Evolutionary conservation across 2,888 invertebrate species (phyloP).

Genomic region (Proisotoma minuta): DNA sequence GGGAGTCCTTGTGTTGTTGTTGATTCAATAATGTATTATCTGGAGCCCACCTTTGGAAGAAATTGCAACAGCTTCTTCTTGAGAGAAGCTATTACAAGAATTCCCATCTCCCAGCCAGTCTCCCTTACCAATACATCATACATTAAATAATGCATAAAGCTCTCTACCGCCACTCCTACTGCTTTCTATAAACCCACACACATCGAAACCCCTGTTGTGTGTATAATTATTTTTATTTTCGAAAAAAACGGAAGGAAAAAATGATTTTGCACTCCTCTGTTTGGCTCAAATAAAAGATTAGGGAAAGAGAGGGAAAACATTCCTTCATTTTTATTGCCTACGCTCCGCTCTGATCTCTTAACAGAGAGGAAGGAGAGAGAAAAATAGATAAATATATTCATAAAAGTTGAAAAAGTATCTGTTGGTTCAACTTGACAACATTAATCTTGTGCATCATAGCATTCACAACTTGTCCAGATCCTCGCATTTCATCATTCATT

Average conservation of each 20-base stretch:
- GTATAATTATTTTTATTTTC: conserved; percentile 46
- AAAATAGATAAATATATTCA: conserved; percentile 36
- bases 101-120: conserved; percentile 21
- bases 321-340: conserved; percentile 36
- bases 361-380: conserved; percentile 7
- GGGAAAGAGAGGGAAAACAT: conserved; percentile 35
- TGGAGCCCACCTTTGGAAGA: conserved; percentile 5
- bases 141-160: conserved; percentile 45
- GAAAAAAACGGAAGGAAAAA: conserved; percentile 44
- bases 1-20: neutral
- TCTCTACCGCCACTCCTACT: conserved; percentile 4
- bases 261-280: conserved; percentile 44
- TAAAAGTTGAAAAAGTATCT: conserved; percentile 42
- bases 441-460: conserved; percentile 44
- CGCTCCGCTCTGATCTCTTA: conserved; percentile 7
- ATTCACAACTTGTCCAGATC: conserved; percentile 27
- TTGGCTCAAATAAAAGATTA: conserved; percentile 46
- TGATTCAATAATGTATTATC: conserved; percentile 14
- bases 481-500: conserved; percentile 44
- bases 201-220: conserved; percentile 43
- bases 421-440: conserved; percentile 46
- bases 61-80: conserved; percentile 1
- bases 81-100: conserved; percentile 6
- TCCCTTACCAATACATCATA: conserved; percentile 46
- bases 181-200: conserved; percentile 28